These are phyloP conservation scores for Diadromus collaris DNA, from an alignment of 2,888 invertebrate species.

Conservation along the genomic window DNA sequence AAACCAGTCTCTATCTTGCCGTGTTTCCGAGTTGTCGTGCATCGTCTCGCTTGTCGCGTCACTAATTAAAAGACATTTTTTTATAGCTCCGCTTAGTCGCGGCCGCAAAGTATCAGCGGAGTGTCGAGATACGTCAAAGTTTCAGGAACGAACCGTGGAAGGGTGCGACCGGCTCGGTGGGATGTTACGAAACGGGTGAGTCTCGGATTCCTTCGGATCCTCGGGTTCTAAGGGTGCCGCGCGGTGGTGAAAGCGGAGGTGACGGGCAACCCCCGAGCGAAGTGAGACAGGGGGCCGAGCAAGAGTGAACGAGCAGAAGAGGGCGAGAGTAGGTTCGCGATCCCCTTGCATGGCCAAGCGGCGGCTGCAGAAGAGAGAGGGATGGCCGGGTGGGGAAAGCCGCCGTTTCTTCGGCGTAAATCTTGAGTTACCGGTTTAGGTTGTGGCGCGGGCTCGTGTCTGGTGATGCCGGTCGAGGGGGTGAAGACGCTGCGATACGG, in stretches of 20 bases:
- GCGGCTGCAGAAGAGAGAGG: conserved; percentile 43
- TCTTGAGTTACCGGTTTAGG: conserved; percentile 79
- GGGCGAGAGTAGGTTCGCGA: conserved; percentile 47
- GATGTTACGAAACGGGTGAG: conserved; percentile 29
- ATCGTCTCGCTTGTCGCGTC: no score
- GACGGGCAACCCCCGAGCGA: conserved; percentile 52
- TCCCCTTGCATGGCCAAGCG: conserved; percentile 34
- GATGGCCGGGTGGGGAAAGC: conserved; percentile 30
- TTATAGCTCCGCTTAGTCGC: not conserved
- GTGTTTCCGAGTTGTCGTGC: no score
- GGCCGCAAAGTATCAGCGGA: conserved; percentile 29
- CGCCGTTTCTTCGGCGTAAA: conserved; percentile 74
- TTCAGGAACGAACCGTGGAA: conserved; percentile 30
- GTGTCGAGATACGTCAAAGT: conserved; percentile 47
- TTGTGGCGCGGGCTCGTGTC: conserved; percentile 61
- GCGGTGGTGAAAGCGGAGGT: conserved; percentile 48
- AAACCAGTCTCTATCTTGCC: no score
- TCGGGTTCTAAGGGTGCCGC: conserved; percentile 50
- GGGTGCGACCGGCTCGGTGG: not conserved
- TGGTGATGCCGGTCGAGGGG: conserved; percentile 45
- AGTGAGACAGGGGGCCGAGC: conserved; percentile 24
- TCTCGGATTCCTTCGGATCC: conserved; percentile 54
- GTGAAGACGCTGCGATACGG: conserved; percentile 77
- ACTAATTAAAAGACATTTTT: not conserved
- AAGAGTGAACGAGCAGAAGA: conserved; percentile 46